Evolutionary conservation across 2,797 vertebrate genomes (phyloP).

Genomic region (Thalassophryne amazonica): DNA sequence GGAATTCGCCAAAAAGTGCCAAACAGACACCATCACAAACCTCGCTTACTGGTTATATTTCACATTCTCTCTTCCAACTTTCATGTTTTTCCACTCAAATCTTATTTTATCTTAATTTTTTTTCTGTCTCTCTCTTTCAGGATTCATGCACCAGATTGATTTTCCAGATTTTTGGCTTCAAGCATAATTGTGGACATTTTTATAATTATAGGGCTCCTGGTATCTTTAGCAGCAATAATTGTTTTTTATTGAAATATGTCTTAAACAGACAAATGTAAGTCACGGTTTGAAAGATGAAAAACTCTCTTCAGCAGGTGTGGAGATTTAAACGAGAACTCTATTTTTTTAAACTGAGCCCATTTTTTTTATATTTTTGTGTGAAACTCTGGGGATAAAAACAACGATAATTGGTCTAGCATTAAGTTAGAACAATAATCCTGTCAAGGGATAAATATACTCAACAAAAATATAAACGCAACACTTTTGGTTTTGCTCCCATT

Average conservation of each 20-base stretch:
- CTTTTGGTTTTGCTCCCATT: no score
- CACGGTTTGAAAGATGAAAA: background rate
- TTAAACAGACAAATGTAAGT: constrained; percentile 11
- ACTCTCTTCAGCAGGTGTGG: background rate
- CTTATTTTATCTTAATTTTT: no score
- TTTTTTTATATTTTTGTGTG: no score
- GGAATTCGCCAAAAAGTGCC: constrained; percentile 15
- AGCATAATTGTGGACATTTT: constrained; percentile 16
- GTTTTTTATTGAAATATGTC: constrained; percentile 15
- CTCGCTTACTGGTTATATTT: background rate
- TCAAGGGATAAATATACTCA: no score
- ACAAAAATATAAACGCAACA: no score
- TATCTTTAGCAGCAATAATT: background rate
- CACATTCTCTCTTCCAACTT: background rate
- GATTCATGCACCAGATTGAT: background rate
- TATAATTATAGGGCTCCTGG: background rate
- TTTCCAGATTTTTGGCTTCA: constrained; percentile 1
- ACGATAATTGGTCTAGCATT: no score
- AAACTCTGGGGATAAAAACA: no score
- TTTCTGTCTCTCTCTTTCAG: background rate
- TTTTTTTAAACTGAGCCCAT: no score
- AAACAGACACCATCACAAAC: constrained; percentile 4
- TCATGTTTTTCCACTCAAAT: no score
- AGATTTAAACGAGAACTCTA: no score
- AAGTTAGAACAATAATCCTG: no score